Percentiles rank a stretch among this genome's conserved stretches.
phyloP scores from a whole-genome alignment of 2,888 invertebrate species.

The Oasisia sp. region DNA sequence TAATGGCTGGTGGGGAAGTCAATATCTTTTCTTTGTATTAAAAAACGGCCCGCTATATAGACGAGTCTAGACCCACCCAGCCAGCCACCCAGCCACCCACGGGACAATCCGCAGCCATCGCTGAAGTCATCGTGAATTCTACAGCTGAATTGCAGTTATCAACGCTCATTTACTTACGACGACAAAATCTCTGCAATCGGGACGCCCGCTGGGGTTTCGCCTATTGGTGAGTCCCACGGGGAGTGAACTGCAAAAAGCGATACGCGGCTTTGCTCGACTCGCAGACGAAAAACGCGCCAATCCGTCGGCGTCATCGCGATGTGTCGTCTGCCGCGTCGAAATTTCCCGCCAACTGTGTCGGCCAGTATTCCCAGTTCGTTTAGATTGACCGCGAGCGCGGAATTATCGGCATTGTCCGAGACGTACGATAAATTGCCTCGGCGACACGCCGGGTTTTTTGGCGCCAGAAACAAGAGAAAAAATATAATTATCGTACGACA shows the following conservation, averaged over 20 bases:
- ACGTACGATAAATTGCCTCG: neutral
- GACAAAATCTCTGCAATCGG: slow-evolving; percentile 3
- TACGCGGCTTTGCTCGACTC: neutral
- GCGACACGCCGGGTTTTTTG: neutral
- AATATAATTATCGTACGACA: neutral
- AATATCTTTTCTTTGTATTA: too few relatives aligned
- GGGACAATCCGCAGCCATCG: neutral
- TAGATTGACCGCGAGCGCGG: neutral
- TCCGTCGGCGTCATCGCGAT: slow-evolving; percentile 13
- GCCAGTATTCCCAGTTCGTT: neutral
- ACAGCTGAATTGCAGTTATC: slow-evolving; percentile 13
- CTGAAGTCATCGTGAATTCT: neutral
- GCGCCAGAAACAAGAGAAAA: neutral
- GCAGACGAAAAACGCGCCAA: slow-evolving; percentile 9
- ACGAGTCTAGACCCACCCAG: neutral
- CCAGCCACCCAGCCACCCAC: neutral
- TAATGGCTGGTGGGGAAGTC: too few relatives aligned
- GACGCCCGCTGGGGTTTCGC: neutral
- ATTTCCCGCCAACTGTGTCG: slow-evolving; percentile 17
- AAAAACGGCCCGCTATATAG: too few relatives aligned
- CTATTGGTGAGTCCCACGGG: neutral
- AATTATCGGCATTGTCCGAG: neutral
- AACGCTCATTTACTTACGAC: slow-evolving; percentile 8
- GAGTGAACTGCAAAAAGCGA: neutral
- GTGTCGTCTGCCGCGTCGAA: slow-evolving; percentile 1